These are phyloP conservation scores for Sinella curviseta DNA, from an alignment of 1,140 invertebrate species.

Conservation along the genomic window DNA sequence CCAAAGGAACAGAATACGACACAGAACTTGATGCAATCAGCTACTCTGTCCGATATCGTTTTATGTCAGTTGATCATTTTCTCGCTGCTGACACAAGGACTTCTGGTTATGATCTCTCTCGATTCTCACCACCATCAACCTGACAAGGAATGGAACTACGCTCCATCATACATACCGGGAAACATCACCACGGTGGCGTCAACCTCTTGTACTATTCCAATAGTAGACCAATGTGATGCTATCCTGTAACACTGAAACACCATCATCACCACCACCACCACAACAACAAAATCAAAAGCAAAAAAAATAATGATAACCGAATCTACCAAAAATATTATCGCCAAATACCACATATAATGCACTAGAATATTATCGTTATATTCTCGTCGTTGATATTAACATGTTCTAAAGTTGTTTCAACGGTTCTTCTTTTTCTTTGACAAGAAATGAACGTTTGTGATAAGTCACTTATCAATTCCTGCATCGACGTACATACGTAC, in stretches of 20 bases:
- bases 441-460: too few species aligned
- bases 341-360: too few species aligned
- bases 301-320: not conserved
- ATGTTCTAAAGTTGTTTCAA: too few species aligned
- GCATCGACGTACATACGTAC: too few species aligned
- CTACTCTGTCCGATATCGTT: conserved; percentile 21
- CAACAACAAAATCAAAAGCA: too few species aligned
- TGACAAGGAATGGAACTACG: not conserved
- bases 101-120: conserved; percentile 24
- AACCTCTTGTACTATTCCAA: not conserved
- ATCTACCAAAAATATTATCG: conserved; percentile 8
- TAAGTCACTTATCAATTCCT: too few species aligned
- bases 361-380: too few species aligned
- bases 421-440: too few species aligned
- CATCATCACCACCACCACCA: too few species aligned
- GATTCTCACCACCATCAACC: conserved; percentile 1
- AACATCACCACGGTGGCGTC: not conserved
- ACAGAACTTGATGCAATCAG: conserved; percentile 23
- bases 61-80: conserved; percentile 26
- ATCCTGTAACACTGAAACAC: too few species aligned
- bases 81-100: conserved; percentile 21
- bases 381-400: too few species aligned
- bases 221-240: not conserved
- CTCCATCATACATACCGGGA: not conserved
- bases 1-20: conserved; percentile 13